These are phyloP conservation scores for Anticlea derivata DNA, from an alignment of 2,888 invertebrate species.

Conservation along the genomic window DNA sequence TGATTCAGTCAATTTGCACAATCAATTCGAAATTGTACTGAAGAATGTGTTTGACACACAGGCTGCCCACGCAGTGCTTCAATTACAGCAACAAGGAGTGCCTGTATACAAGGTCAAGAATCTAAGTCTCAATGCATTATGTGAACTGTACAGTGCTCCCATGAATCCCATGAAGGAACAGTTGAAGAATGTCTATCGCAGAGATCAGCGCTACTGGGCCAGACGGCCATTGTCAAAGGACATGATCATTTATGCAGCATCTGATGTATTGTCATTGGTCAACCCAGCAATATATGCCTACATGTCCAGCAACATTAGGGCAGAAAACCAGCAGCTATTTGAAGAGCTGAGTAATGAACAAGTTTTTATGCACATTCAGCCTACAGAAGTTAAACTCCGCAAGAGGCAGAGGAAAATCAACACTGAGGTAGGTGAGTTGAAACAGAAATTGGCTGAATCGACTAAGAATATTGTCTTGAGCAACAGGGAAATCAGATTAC, in stretches of 20 bases:
- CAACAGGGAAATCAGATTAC: slow-evolving; percentile 94
- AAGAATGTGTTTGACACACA: slow-evolving; percentile 96
- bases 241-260: slow-evolving; percentile 95
- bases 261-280: slow-evolving; percentile 93
- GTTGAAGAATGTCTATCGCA: slow-evolving; percentile 91
- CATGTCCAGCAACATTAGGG: slow-evolving; percentile 86
- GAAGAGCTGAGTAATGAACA: slow-evolving; percentile 95
- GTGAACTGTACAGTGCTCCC: slow-evolving; percentile 94
- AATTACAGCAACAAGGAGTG: slow-evolving; percentile 94
- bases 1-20: slow-evolving; percentile 93
- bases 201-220: slow-evolving; percentile 95
- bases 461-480: slow-evolving; percentile 95
- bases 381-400: slow-evolving; percentile 92
- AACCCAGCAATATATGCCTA: slow-evolving; percentile 92
- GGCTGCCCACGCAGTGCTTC: slow-evolving; percentile 95
- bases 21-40: slow-evolving; percentile 93
- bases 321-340: slow-evolving; percentile 89
- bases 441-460: slow-evolving; percentile 90
- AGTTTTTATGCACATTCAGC: slow-evolving; percentile 92
- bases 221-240: slow-evolving; percentile 94
- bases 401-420: slow-evolving; percentile 96
- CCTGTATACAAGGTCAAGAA: slow-evolving; percentile 98
- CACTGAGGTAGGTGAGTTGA: slow-evolving; percentile 94
- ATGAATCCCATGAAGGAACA: slow-evolving; percentile 96
- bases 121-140: slow-evolving; percentile 94